Evolutionary conservation across 1,140 invertebrate genomes (phyloP).

Genomic region (Drosophila watanabei): DNA sequence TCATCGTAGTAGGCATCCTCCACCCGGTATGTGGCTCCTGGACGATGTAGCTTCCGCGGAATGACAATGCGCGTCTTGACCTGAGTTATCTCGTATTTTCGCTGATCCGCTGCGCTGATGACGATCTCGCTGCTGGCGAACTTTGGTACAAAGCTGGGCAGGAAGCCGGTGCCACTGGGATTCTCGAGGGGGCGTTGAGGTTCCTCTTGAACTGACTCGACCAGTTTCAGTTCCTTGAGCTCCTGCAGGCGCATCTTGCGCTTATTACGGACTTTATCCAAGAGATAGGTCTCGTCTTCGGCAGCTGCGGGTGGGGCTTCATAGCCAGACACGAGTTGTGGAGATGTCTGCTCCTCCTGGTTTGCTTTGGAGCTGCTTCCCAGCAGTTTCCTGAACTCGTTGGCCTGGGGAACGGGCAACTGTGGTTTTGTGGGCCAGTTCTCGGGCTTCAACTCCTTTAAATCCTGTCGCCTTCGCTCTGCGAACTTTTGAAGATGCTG

Average conservation of each 20-base stretch:
- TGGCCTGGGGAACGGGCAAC: slow-evolving; percentile 68
- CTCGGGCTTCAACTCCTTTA: slow-evolving; percentile 42
- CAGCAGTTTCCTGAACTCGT: slow-evolving; percentile 86
- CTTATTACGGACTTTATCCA: slow-evolving; percentile 68
- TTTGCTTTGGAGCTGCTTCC: slow-evolving; percentile 34
- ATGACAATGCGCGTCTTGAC: slow-evolving; percentile 88
- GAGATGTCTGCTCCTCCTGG: not conserved
- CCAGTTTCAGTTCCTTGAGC: slow-evolving; percentile 48
- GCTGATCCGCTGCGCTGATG: slow-evolving; percentile 64
- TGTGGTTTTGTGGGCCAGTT: slow-evolving; percentile 53
- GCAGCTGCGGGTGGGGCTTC: not conserved
- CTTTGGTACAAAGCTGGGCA: slow-evolving; percentile 61
- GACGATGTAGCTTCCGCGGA: slow-evolving; percentile 87
- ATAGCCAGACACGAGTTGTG: slow-evolving; percentile 10
- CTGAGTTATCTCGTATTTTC: slow-evolving; percentile 63
- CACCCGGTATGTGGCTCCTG: slow-evolving; percentile 89
- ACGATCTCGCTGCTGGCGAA: slow-evolving; percentile 85
- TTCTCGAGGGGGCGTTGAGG: slow-evolving; percentile 37
- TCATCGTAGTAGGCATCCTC: slow-evolving; percentile 92
- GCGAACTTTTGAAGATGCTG: slow-evolving; percentile 89
- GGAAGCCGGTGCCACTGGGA: slow-evolving; percentile 62
- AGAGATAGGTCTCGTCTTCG: slow-evolving; percentile 82
- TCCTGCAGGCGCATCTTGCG: slow-evolving; percentile 75
- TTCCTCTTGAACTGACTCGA: slow-evolving; percentile 8
- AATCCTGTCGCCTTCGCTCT: slow-evolving; percentile 49